Conservation (phyloP, 2,888 invertebrate species). For the Lasioglossum lativentre region DNA sequence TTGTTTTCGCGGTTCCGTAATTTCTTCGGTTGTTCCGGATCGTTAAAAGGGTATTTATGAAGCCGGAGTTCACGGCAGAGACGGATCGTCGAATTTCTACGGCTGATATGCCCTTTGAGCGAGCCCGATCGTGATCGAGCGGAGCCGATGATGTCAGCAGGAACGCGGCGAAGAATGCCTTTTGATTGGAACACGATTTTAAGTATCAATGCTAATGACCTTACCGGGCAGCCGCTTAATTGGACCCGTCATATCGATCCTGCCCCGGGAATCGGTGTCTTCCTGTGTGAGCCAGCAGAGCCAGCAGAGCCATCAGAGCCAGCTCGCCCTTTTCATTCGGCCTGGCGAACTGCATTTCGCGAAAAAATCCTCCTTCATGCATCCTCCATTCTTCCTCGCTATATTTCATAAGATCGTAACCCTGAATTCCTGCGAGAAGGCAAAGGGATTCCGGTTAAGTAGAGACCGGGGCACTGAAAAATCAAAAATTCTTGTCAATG, state of each 20-base stretch:
- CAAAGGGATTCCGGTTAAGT: not conserved
- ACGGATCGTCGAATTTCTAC: not conserved
- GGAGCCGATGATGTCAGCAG: constrained; percentile 73
- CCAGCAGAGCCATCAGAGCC: constrained; percentile 2
- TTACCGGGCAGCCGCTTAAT: constrained; percentile 71
- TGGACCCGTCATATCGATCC: constrained; percentile 69
- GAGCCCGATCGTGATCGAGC: constrained; percentile 12
- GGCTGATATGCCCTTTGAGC: constrained; percentile 1
- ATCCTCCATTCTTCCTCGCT: not conserved
- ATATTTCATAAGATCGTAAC: not conserved
- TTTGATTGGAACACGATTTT: constrained; percentile 76
- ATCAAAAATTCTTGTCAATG: not conserved
- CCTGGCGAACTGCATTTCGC: not conserved
- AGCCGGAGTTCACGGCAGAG: constrained; percentile 4
- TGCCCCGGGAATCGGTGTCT: constrained; percentile 30
- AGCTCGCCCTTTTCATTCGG: constrained; percentile 13
- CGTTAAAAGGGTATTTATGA: constrained; percentile 11
- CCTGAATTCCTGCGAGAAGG: not conserved
- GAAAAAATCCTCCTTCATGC: not conserved
- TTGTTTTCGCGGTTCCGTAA: not conserved
- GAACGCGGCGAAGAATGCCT: constrained; percentile 74
- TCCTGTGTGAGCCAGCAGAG: constrained; percentile 3
- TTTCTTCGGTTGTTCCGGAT: not conserved
- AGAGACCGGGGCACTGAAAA: not conserved
- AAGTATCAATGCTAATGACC: constrained; percentile 75